Percentiles rank a stretch among this genome's conserved stretches.
Evolutionary conservation across 1,140 invertebrate genomes (phyloP).

Genomic region (Drosophila littoralis): DNA sequence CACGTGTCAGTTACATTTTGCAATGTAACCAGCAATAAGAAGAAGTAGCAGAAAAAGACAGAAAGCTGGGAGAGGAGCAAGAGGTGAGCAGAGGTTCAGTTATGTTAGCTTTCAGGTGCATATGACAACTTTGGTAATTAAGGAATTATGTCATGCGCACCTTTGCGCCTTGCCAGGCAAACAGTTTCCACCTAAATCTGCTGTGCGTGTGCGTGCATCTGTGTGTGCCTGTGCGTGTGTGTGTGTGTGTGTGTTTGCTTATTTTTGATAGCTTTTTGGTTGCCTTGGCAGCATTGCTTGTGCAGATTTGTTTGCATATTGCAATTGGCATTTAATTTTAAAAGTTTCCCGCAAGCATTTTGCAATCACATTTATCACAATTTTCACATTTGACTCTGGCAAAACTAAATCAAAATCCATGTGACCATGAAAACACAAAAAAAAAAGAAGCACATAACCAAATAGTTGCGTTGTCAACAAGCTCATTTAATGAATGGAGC

Average conservation of each 20-base stretch:
- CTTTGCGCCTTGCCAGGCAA: constrained; percentile 39
- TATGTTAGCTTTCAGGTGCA: constrained; percentile 53
- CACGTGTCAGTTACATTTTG: constrained; percentile 21
- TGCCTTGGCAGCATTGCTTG: constrained; percentile 46
- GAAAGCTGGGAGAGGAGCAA: neutral
- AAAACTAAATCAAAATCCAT: constrained; percentile 6
- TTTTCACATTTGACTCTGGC: constrained; percentile 22
- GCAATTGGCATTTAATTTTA: constrained; percentile 73
- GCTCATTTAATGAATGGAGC: constrained; percentile 21
- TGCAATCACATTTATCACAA: constrained; percentile 47
- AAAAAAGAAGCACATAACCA: neutral
- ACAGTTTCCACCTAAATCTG: constrained; percentile 13
- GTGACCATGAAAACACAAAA: constrained; percentile 11
- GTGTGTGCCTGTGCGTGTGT: constrained; percentile 12
- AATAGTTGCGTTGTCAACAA: constrained; percentile 25
- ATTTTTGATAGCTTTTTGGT: constrained; percentile 58
- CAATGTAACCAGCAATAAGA: constrained; percentile 6
- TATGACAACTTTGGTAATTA: constrained; percentile 78
- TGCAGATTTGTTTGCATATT: constrained; percentile 48
- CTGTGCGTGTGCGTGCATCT: constrained; percentile 1
- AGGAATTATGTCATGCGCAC: constrained; percentile 80
- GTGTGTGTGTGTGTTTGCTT: constrained; percentile 6
- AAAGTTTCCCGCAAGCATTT: constrained; percentile 57
- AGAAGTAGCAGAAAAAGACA: neutral
- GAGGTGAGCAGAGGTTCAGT: neutral